These are phyloP conservation scores for Acrocyrtus sp. DNA, from an alignment of 2,888 invertebrate genomes.

Conservation along the genomic window DNA sequence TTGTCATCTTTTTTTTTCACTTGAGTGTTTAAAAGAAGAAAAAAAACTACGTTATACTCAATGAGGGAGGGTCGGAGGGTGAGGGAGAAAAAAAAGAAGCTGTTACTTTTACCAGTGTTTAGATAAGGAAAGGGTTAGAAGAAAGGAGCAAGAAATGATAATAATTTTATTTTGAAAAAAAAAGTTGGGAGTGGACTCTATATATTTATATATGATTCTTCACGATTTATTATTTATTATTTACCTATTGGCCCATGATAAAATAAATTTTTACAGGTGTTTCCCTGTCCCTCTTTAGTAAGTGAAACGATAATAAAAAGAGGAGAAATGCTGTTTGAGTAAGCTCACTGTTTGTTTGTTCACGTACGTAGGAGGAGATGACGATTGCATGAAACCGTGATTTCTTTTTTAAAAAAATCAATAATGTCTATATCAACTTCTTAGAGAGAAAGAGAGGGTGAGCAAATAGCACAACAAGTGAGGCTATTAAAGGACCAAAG, in stretches of 20 bases:
- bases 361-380: slow-evolving; percentile 21
- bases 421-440: too few species aligned
- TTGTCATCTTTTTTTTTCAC: slow-evolving; percentile 41
- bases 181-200: slow-evolving; percentile 39
- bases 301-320: neutral
- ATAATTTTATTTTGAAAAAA: neutral
- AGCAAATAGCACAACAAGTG: too few species aligned
- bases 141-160: neutral
- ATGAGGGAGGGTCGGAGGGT: slow-evolving; percentile 2
- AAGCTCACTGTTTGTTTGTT: too few species aligned
- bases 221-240: slow-evolving; percentile 39
- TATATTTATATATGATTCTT: too few species aligned
- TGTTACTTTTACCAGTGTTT: neutral
- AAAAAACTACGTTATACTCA: too few species aligned
- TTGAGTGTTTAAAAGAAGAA: too few species aligned
- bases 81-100: slow-evolving; percentile 14
- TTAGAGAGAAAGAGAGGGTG: too few species aligned
- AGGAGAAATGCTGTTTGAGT: neutral
- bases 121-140: slow-evolving; percentile 25
- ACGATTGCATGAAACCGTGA: neutral
- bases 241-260: slow-evolving; percentile 32
- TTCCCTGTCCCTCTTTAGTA: neutral
- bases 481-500: neutral
- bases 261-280: slow-evolving; percentile 27
- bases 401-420: neutral